Percentiles rank a stretch among this genome's conserved stretches.
phyloP scores from a whole-genome alignment of 2,797 vertebrate species.

The Nannoperca obscura region DNA sequence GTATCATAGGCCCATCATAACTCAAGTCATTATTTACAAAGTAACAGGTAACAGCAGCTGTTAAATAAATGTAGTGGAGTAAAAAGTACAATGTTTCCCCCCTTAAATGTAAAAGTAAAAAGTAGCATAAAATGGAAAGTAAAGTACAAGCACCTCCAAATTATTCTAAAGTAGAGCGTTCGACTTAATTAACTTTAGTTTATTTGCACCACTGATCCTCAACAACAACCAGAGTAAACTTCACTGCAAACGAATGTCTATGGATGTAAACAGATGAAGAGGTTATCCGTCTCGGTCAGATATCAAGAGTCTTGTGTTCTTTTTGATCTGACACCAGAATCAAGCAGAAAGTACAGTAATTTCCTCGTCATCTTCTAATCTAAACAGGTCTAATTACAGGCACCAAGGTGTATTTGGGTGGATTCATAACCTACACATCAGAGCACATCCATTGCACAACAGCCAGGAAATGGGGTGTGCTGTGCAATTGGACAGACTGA shows the following conservation, averaged over 20 bases:
- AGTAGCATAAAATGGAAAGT: neutral
- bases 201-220: constrained; percentile 34
- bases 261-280: constrained; percentile 61
- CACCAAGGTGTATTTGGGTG: constrained; percentile 74
- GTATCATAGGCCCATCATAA: neutral
- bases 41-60: neutral
- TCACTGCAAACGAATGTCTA: constrained; percentile 36
- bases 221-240: constrained; percentile 16
- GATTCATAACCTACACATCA: constrained; percentile 77
- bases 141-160: neutral
- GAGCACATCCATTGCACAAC: constrained; percentile 70
- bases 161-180: constrained; percentile 3
- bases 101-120: neutral
- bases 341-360: constrained; percentile 76
- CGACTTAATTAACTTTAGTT: neutral
- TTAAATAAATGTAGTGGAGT: neutral
- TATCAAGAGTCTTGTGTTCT: constrained; percentile 66
- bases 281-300: constrained; percentile 59
- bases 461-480: constrained; percentile 70
- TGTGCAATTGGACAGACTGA: constrained; percentile 46
- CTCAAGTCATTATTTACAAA: neutral
- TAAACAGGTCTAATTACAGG: constrained; percentile 85
- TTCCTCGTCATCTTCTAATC: constrained; percentile 82
- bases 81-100: neutral
- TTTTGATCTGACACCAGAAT: constrained; percentile 85